Evolutionary conservation across 2,797 vertebrate genomes (phyloP).

Genomic region (Chrosomus eos): DNA sequence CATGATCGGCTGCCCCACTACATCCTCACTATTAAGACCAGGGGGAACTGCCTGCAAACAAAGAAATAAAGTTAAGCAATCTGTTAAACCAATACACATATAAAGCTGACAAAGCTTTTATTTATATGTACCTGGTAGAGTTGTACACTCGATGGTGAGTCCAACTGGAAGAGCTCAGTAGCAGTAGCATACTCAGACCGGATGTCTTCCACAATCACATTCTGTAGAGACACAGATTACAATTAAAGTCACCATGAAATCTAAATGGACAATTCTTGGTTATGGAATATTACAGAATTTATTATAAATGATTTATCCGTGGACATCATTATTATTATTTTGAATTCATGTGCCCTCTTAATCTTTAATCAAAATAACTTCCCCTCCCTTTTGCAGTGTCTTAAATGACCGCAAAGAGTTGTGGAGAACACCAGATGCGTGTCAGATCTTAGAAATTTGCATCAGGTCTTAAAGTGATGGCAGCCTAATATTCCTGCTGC

Average conservation of each 20-base stretch:
- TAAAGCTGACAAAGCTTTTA: background rate
- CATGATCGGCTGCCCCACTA: conserved; percentile 87
- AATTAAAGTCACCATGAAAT: background rate
- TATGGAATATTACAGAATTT: background rate
- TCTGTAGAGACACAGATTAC: conserved; percentile 69
- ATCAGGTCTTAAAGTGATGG: no score
- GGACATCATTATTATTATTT: background rate
- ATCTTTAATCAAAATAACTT: background rate
- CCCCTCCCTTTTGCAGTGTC: background rate
- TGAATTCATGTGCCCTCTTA: background rate
- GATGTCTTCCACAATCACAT: conserved; percentile 69
- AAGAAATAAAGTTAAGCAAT: background rate
- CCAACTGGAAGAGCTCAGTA: conserved; percentile 80
- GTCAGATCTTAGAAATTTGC: no score
- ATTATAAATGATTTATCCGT: background rate
- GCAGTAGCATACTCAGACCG: conserved; percentile 79
- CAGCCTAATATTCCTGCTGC: no score
- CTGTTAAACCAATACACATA: background rate
- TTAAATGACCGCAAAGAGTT: no score
- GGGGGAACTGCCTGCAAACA: conserved; percentile 83
- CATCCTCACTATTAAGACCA: conserved; percentile 80
- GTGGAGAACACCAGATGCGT: no score
- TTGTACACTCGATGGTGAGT: conserved; percentile 83
- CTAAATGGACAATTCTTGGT: background rate
- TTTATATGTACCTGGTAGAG: conserved; percentile 85